A percentile compares a stretch with the other conserved stretches of the same genome.
Conservation (phyloP, 2,797 vertebrate genomes). For the Micromesistius poutassou region DNA sequence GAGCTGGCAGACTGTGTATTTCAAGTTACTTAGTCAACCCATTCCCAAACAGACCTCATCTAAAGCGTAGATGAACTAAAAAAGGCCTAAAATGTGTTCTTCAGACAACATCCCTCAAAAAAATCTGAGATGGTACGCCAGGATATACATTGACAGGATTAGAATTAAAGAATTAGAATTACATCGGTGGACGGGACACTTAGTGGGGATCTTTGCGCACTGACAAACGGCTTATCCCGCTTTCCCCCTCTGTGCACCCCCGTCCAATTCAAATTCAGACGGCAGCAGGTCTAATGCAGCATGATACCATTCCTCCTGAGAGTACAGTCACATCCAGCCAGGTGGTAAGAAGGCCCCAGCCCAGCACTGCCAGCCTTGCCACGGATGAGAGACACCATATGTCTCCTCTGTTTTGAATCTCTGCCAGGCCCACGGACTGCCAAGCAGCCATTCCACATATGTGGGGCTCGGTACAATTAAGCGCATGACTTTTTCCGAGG, state of each 20-base stretch:
- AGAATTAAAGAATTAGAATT: background rate
- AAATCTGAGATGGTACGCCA: background rate
- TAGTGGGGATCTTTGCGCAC: background rate
- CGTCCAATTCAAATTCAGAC: constrained; percentile 12
- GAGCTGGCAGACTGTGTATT: background rate
- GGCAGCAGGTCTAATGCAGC: constrained; percentile 18
- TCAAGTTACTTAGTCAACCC: background rate
- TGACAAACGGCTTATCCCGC: constrained; percentile 10
- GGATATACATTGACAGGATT: too few species aligned
- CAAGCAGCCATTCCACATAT: constrained; percentile 46
- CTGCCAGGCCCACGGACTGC: constrained; percentile 32
- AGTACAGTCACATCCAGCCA: constrained; percentile 38
- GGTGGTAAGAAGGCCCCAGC: constrained; percentile 50
- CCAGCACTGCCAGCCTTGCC: constrained; percentile 50
- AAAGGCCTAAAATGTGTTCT: background rate
- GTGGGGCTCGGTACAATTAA: constrained; percentile 43
- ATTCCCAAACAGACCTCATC: background rate
- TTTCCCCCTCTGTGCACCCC: background rate
- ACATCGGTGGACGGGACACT: constrained; percentile 3
- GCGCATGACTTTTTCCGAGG: constrained; percentile 26
- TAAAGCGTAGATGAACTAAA: background rate
- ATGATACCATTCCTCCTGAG: constrained; percentile 25
- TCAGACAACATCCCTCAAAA: background rate
- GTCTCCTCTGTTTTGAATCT: constrained; percentile 46
- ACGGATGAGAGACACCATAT: constrained; percentile 58